A percentile compares a stretch with the other conserved stretches of the same genome.
Evolutionary conservation across 2,888 invertebrate genomes (phyloP).

Genomic region (Drosophila trichaetosa): DNA sequence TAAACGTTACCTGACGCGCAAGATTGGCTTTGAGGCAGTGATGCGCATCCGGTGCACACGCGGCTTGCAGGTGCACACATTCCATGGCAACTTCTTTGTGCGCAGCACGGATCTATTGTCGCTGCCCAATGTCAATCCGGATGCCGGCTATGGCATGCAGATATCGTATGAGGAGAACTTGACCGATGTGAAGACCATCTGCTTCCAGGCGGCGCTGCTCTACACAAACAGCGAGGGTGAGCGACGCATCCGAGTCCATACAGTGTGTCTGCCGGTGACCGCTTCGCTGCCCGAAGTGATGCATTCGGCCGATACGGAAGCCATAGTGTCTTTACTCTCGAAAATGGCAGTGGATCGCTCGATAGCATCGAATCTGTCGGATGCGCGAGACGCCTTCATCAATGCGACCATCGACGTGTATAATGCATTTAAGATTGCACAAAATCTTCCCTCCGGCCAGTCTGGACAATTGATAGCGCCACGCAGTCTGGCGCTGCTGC

Average conservation of each 20-base stretch:
- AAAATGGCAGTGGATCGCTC: constrained; percentile 99
- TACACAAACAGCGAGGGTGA: constrained; percentile 98
- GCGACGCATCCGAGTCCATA: constrained; percentile 98
- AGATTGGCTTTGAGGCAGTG: constrained; percentile 99
- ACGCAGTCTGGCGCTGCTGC: constrained; percentile 91
- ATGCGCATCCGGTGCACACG: constrained; percentile 98
- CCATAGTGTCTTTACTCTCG: constrained; percentile 94
- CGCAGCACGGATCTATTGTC: constrained; percentile 98
- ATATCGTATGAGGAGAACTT: constrained; percentile 95
- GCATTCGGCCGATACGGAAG: constrained; percentile 96
- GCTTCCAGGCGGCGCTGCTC: constrained; percentile 98
- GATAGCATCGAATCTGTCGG: constrained; percentile 92
- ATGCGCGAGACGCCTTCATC: constrained; percentile 98
- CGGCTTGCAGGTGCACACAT: constrained; percentile 97
- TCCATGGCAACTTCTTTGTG: constrained; percentile 99
- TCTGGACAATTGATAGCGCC: constrained; percentile 90
- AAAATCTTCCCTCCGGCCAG: constrained; percentile 87
- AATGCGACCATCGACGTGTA: constrained; percentile 97
- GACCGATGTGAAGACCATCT: constrained; percentile 93
- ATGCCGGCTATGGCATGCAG: constrained; percentile 99
- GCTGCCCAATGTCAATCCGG: constrained; percentile 98
- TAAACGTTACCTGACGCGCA: constrained; percentile 95
- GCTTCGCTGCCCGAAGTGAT: constrained; percentile 93
- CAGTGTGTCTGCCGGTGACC: constrained; percentile 96
- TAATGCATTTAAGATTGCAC: constrained; percentile 89